Percentiles rank a stretch among this genome's conserved stretches.
Conservation (phyloP, 2,113 vertebrate genomes). For the Astur gentilis region DNA sequence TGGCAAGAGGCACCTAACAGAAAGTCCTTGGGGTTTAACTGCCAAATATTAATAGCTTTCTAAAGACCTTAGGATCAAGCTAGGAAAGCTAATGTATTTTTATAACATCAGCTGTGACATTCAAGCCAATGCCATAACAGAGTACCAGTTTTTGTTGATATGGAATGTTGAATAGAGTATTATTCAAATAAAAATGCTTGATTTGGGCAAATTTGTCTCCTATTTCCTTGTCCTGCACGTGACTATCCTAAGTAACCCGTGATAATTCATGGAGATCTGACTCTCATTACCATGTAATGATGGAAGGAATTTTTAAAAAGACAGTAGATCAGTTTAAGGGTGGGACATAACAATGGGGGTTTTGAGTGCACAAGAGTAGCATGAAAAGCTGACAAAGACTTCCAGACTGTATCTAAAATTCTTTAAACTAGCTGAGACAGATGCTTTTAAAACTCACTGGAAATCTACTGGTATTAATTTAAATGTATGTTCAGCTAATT, state of each 20-base stretch:
- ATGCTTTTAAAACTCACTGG: neutral
- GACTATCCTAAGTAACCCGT: neutral
- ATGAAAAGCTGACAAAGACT: neutral
- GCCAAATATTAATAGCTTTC: neutral
- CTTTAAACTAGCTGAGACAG: neutral
- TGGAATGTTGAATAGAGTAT: neutral
- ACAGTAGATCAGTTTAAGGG: neutral
- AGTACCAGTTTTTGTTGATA: neutral
- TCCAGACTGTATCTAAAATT: neutral
- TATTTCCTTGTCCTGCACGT: neutral
- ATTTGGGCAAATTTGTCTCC: neutral
- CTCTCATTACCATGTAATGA: neutral
- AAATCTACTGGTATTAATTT: neutral
- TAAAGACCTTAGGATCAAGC: neutral
- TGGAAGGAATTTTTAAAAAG: neutral
- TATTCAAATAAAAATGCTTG: neutral
- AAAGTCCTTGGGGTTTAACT: constrained; percentile 12
- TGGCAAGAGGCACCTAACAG: constrained; percentile 16
- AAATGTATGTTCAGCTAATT: neutral
- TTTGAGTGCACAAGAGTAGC: neutral
- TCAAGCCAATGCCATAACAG: neutral
- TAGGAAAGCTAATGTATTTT: neutral
- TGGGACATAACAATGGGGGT: fast-evolving
- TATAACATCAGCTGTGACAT: neutral
- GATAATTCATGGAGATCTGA: neutral